Percentiles rank a stretch among this genome's conserved stretches.
Conservation (phyloP, 2,113 vertebrate species). For the Chiloscyllium plagiosum region DNA sequence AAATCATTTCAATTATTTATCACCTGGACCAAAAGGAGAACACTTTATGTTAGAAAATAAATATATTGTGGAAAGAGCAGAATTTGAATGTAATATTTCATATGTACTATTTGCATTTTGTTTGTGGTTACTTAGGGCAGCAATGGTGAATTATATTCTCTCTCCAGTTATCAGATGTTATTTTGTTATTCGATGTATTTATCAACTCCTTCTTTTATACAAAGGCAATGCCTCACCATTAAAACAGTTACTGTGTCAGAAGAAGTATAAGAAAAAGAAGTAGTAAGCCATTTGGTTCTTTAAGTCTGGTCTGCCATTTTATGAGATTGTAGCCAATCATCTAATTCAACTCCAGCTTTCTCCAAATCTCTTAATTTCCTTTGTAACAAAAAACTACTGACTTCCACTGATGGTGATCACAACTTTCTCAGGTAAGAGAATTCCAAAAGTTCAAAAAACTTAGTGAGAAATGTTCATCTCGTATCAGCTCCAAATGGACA, state of each 20-base stretch:
- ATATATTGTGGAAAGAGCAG: background rate
- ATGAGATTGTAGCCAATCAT: background rate
- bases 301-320: background rate
- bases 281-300: background rate
- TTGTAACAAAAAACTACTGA: background rate
- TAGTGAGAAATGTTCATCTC: background rate
- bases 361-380: background rate
- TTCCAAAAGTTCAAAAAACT: background rate
- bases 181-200: background rate
- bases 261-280: background rate
- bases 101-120: background rate
- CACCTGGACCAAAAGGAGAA: background rate
- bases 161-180: background rate
- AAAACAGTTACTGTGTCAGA: background rate
- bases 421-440: background rate
- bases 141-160: background rate
- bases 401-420: background rate
- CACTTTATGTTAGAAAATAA: background rate
- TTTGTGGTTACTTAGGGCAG: background rate
- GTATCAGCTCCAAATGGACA: background rate
- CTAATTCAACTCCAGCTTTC: background rate
- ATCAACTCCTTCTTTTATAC: background rate
- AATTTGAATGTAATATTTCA: conserved; percentile 1
- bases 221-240: background rate
- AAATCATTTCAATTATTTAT: conserved; percentile 5